Percentiles rank a stretch among this genome's conserved stretches.
Evolutionary conservation across 2,888 invertebrate species (phyloP).

Genomic region (Calliopum simillimum): DNA sequence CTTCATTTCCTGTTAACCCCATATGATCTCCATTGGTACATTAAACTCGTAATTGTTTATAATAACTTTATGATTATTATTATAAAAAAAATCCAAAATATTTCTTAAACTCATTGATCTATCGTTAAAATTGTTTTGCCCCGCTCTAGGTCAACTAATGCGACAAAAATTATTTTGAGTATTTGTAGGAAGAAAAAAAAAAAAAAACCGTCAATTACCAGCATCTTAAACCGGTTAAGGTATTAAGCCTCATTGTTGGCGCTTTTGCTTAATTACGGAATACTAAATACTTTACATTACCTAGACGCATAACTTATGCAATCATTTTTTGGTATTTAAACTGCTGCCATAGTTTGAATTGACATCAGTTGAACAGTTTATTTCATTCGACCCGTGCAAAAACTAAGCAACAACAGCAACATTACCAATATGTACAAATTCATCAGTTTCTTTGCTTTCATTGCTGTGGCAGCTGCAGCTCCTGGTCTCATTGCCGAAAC

Average conservation of each 20-base stretch:
- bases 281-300: neutral
- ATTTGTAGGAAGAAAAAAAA: neutral
- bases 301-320: neutral
- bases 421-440: slow-evolving; percentile 64
- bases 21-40: too few relatives aligned
- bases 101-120: neutral
- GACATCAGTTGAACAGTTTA: slow-evolving; percentile 59
- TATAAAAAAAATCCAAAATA: too few relatives aligned
- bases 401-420: slow-evolving; percentile 37
- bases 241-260: slow-evolving; percentile 48
- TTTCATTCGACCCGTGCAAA: slow-evolving; percentile 45
- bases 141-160: neutral
- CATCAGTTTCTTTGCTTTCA: slow-evolving; percentile 70
- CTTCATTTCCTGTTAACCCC: too few relatives aligned
- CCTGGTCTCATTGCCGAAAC: slow-evolving; percentile 59
- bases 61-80: too few relatives aligned
- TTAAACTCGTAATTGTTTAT: too few relatives aligned
- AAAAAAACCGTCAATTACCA: neutral
- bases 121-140: neutral
- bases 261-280: slow-evolving; percentile 30
- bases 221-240: slow-evolving; percentile 51
- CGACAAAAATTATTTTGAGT: neutral
- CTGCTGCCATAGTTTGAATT: slow-evolving; percentile 36
- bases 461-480: slow-evolving; percentile 67
- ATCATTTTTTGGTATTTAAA: slow-evolving; percentile 53